Evolutionary conservation across 35 echinoderm and acorn worm genomes (phyloP).

Genomic region (Anneissia japonica): DNA sequence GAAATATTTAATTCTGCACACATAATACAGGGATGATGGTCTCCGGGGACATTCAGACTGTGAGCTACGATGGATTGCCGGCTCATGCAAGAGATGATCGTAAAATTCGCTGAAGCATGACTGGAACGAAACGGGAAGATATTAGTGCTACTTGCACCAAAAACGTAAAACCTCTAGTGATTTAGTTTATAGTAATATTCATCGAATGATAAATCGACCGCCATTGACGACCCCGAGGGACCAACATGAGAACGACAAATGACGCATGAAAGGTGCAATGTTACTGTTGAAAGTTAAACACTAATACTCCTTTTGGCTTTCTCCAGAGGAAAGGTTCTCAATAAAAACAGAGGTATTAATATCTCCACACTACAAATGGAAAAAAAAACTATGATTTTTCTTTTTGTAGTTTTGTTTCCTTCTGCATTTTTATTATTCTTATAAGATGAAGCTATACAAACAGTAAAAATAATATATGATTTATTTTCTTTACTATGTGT

Average conservation of each 20-base stretch:
- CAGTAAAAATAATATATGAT: no score
- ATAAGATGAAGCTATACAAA: no score
- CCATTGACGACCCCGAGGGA: background rate
- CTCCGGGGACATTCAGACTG: background rate
- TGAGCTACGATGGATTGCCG: background rate
- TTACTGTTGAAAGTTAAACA: background rate
- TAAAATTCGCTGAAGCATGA: background rate
- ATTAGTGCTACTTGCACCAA: background rate
- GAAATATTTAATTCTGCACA: background rate
- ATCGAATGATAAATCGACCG: background rate
- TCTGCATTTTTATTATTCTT: no score
- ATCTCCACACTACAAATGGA: background rate
- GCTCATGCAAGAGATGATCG: background rate
- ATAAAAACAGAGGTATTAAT: background rate
- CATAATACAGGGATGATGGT: background rate
- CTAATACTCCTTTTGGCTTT: background rate
- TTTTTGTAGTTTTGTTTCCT: no score
- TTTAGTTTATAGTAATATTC: background rate
- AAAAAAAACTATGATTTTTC: background rate
- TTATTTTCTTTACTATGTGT: no score
- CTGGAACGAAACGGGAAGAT: background rate
- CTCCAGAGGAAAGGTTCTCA: background rate
- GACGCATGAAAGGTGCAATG: background rate
- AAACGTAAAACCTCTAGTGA: background rate
- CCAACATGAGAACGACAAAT: background rate